Percentiles rank a stretch among this genome's conserved stretches.
These are phyloP conservation scores for Stigmatopora argus DNA, from an alignment of 2,113 vertebrate genomes.

Conservation along the genomic window DNA sequence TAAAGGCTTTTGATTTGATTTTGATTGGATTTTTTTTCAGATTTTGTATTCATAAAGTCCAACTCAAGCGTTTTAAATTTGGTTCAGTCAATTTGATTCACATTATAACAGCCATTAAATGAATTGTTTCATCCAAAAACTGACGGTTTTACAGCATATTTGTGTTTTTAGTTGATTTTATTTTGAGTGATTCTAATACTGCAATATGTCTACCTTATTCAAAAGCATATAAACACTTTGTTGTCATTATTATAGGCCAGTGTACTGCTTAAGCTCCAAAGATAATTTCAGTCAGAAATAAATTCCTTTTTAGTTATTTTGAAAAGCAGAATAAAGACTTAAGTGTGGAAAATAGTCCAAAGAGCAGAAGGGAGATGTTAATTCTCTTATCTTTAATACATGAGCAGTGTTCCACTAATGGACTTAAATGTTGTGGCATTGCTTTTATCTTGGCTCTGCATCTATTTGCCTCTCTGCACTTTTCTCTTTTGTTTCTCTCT, in stretches of 20 bases:
- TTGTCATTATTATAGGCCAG: slow-evolving; percentile 38
- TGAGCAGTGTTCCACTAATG: slow-evolving; percentile 33
- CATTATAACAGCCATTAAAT: no score
- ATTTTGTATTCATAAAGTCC: no score
- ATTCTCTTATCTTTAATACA: slow-evolving; percentile 39
- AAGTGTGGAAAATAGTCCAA: neutral
- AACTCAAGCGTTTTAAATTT: no score
- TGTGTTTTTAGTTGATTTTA: no score
- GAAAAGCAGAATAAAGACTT: neutral
- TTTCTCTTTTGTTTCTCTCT: neutral
- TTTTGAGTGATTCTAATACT: neutral
- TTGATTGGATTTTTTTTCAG: no score
- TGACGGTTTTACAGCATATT: no score
- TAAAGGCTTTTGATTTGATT: no score
- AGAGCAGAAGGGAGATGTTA: slow-evolving; percentile 11
- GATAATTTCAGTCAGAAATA: slow-evolving; percentile 46
- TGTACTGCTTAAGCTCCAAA: slow-evolving; percentile 36
- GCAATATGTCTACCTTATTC: neutral
- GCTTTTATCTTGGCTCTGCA: slow-evolving; percentile 6
- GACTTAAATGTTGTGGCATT: slow-evolving; percentile 11
- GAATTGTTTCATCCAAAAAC: no score
- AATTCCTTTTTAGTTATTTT: slow-evolving; percentile 8
- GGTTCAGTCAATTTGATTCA: no score
- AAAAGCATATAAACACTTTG: neutral
- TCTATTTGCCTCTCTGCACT: neutral